Evolutionary conservation across 2,888 invertebrate genomes (phyloP).

Genomic region (Argyresthia albistria): DNA sequence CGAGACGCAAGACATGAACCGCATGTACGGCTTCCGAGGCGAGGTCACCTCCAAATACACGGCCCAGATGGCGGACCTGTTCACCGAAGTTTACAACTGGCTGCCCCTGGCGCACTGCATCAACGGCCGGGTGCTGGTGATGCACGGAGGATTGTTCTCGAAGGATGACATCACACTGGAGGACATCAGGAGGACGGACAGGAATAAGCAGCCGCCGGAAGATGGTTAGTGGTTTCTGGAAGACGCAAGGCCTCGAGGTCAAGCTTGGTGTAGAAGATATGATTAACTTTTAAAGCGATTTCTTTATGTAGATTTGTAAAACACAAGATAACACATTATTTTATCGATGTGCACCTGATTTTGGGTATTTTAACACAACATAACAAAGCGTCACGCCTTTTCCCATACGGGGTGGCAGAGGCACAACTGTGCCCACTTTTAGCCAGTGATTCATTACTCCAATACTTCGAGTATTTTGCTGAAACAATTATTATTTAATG

Average conservation of each 20-base stretch:
- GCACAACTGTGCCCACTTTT: no score
- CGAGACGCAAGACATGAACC: slow-evolving; percentile 98
- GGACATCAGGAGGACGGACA: slow-evolving; percentile 89
- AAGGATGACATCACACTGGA: slow-evolving; percentile 93
- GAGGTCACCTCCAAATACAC: slow-evolving; percentile 98
- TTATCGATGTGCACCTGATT: no score
- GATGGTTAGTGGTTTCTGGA: slow-evolving; percentile 83
- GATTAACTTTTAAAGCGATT: no score
- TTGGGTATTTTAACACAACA: no score
- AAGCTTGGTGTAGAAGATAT: no score
- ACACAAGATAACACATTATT: no score
- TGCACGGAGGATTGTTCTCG: slow-evolving; percentile 99
- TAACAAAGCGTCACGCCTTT: no score
- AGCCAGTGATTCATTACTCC: no score
- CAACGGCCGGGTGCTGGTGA: slow-evolving; percentile 85
- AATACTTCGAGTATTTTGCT: no score
- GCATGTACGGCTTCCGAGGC: slow-evolving; percentile 99
- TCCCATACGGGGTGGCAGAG: no score
- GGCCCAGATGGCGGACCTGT: slow-evolving; percentile 95
- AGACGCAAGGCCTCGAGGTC: neutral
- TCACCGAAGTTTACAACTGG: slow-evolving; percentile 99
- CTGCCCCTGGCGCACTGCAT: slow-evolving; percentile 96
- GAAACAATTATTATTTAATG: no score
- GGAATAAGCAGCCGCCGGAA: slow-evolving; percentile 97
- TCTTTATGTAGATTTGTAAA: no score